Evolutionary conservation across 2,888 invertebrate genomes (phyloP).

Genomic region (Acrobeloides nanus): DNA sequence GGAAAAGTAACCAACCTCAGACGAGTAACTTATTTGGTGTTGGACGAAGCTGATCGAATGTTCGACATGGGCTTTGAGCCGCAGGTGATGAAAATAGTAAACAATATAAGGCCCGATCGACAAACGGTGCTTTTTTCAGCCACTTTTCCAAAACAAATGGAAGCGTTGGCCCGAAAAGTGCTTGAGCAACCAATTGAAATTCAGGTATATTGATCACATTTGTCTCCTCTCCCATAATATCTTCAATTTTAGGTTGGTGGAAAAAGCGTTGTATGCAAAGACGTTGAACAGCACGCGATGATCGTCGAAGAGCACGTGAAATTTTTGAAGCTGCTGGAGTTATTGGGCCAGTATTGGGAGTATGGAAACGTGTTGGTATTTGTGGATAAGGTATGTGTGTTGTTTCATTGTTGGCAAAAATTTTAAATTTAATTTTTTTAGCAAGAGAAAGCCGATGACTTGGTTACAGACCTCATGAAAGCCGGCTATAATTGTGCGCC

Average conservation of each 20-base stretch:
- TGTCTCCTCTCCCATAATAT: conserved; percentile 2
- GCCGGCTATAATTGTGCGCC: conserved; percentile 93
- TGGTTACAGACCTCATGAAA: conserved; percentile 87
- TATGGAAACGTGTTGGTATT: conserved; percentile 77
- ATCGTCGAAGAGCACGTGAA: conserved; percentile 90
- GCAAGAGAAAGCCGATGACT: conserved; percentile 48
- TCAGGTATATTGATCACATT: conserved; percentile 61
- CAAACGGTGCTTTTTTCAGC: conserved; percentile 99
- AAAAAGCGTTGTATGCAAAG: conserved; percentile 89
- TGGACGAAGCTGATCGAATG: conserved; percentile 99
- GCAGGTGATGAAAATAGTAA: conserved; percentile 93
- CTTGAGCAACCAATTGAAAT: conserved; percentile 91
- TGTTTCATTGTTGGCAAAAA: no score
- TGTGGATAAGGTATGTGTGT: no score
- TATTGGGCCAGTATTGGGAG: conserved; percentile 62
- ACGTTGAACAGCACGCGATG: conserved; percentile 88
- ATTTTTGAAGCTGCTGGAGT: conserved; percentile 87
- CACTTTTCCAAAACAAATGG: conserved; percentile 97
- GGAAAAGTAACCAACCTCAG: conserved; percentile 86
- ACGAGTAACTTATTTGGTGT: conserved; percentile 90
- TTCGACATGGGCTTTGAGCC: conserved; percentile 97
- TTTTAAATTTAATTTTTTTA: no score
- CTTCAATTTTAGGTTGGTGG: conserved; percentile 59
- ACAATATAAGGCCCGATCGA: conserved; percentile 76
- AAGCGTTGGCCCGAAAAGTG: conserved; percentile 86